Evolutionary conservation across 2,797 vertebrate genomes (phyloP), one percentile per base, ranked within the genome.

Genomic region (Todus mexicanus): DNA sequence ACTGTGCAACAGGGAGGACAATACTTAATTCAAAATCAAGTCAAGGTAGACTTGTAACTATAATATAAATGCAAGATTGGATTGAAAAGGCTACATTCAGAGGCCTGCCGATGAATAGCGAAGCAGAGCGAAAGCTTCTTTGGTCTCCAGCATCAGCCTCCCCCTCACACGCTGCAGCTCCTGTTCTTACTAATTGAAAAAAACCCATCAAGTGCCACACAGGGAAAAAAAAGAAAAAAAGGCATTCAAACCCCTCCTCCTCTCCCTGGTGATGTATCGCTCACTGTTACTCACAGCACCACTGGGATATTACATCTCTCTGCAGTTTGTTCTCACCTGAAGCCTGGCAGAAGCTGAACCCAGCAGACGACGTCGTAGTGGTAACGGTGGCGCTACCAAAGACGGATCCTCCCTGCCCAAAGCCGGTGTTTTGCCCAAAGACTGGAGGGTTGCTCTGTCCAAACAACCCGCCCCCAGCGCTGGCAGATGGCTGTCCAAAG

Each of bases 341-440:
- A 11, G 98, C 97, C 71, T 99, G 99, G 87, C 98, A 98, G 81
- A 99, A 99, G 96, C 98, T 98, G 90, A 99, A 99, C 5, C 98
- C 98, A 16, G 98, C 93, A 6, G 99, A 98, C 0, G 99, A 97
- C 0, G 98, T 98, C 1, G 99, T 98, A 13, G 98, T 98, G 38
- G 98, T 98, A 65, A 98, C 97, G 4, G 98, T 98, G n/a, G 98
- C 92, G 5, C 97, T 96, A 4, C 99, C 99, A 20, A 99, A 99
- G 74, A 98, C 91, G 0, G 98, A 93, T 10, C 97, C 95, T 4
- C 95, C 97, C 56, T 99, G 99, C 2, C 98, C 98, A 38, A 99
- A 99, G 45, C 96, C 96, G 4, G 98, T 84, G 89, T 93, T 98
- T 97, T 99, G 99, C 11, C 99, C 98, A 54, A 99, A 99, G 2